Evolutionary conservation across 92 coral and sea anemone genomes (phyloP).

Genomic region (Virgularia gustaviana): DNA sequence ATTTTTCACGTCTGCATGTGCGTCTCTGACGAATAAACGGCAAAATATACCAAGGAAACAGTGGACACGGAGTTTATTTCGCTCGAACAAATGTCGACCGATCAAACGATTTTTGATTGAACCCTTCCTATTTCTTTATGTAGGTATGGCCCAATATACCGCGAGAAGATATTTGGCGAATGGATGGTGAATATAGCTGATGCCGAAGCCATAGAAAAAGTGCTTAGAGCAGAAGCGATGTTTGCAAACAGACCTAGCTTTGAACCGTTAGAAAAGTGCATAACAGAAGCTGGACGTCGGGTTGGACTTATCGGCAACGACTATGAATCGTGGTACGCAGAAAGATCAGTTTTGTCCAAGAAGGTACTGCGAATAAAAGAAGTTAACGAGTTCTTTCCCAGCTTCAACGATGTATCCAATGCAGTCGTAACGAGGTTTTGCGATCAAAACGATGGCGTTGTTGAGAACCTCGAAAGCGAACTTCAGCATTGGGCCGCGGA

Average conservation of each 20-base stretch:
- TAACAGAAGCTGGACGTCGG: slow-evolving; percentile 4
- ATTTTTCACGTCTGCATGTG: too few relatives aligned
- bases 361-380: slow-evolving; percentile 55
- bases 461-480: too few relatives aligned
- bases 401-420: slow-evolving; percentile 47
- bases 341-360: slow-evolving; percentile 43
- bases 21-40: too few relatives aligned
- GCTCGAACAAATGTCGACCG: too few relatives aligned
- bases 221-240: slow-evolving; percentile 26
- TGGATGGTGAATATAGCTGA: slow-evolving; percentile 37
- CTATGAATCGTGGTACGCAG: slow-evolving; percentile 47
- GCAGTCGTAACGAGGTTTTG: slow-evolving; percentile 40
- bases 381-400: slow-evolving; percentile 44
- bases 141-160: slow-evolving; percentile 40
- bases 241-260: slow-evolving; percentile 27
- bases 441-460: too few relatives aligned
- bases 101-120: too few relatives aligned
- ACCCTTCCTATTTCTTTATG: too few relatives aligned
- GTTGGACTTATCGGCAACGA: slow-evolving; percentile 18
- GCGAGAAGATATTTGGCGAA: slow-evolving; percentile 36
- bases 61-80: too few relatives aligned
- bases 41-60: too few relatives aligned
- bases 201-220: slow-evolving; percentile 38
- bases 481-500: too few relatives aligned
- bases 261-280: slow-evolving; percentile 35